Evolutionary conservation across 2,888 invertebrate genomes (phyloP).

Genomic region (Drosophila vallismaia): DNA sequence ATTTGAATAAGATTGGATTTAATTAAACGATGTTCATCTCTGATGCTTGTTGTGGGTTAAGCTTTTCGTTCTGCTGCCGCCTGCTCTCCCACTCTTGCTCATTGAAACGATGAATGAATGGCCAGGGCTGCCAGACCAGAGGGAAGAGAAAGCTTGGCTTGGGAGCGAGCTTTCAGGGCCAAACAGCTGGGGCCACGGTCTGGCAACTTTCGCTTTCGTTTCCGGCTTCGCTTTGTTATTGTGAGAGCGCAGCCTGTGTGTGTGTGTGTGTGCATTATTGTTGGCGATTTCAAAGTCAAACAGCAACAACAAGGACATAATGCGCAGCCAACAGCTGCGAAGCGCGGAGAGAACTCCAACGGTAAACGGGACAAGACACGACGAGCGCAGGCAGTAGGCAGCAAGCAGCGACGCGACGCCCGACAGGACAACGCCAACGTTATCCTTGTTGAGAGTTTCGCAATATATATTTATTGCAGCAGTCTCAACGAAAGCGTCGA

Average conservation of each 20-base stretch:
- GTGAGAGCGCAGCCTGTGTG: constrained; percentile 35
- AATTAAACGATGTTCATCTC: background rate
- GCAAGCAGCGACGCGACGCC: constrained; percentile 47
- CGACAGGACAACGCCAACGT: constrained; percentile 54
- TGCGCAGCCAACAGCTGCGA: constrained; percentile 46
- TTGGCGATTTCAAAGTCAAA: constrained; percentile 77
- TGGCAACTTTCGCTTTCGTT: constrained; percentile 68
- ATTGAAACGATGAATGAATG: constrained; percentile 63
- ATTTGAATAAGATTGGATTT: too few species aligned
- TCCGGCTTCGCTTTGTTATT: constrained; percentile 71
- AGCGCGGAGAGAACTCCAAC: constrained; percentile 42
- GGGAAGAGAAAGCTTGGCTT: constrained; percentile 6
- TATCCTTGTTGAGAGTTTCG: constrained; percentile 81
- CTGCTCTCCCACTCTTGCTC: constrained; percentile 5
- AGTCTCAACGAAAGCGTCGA: constrained; percentile 80
- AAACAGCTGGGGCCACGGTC: constrained; percentile 31
- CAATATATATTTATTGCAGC: constrained; percentile 80
- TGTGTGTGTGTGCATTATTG: constrained; percentile 61
- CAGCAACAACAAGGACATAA: constrained; percentile 60
- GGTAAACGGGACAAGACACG: constrained; percentile 62
- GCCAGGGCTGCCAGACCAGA: constrained; percentile 55
- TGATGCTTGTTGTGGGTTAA: background rate
- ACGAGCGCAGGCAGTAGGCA: constrained; percentile 33
- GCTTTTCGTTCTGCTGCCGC: constrained; percentile 11
- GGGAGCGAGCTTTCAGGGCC: constrained; percentile 12